Percentiles rank a stretch among this genome's conserved stretches.
Conservation (phyloP, 2,888 invertebrate genomes). For the Tipula confusa region DNA sequence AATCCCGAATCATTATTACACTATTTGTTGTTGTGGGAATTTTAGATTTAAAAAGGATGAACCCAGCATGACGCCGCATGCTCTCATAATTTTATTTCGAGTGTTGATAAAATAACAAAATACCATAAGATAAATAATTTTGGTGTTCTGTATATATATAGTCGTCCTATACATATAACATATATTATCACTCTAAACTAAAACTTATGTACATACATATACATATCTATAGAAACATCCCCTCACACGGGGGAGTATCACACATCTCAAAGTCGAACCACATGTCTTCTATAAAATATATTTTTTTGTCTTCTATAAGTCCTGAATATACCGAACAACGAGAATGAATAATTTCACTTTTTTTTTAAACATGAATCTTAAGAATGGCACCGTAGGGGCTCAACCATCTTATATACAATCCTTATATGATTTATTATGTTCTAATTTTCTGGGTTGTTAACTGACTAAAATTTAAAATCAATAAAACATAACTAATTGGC, state of each 20-base stretch:
- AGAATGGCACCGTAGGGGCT: neutral
- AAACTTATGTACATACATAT: neutral
- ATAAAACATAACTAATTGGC: neutral
- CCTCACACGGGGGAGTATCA: neutral
- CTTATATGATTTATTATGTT: neutral
- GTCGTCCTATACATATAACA: neutral
- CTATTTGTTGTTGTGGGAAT: neutral
- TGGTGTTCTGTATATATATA: neutral
- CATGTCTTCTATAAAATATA: neutral
- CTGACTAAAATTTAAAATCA: neutral
- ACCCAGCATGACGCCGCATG: neutral
- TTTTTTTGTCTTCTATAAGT: neutral
- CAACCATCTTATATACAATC: neutral
- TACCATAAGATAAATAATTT: neutral
- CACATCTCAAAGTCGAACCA: neutral
- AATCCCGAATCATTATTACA: constrained; percentile 8
- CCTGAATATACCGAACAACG: neutral
- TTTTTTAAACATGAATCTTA: neutral
- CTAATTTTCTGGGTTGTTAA: constrained; percentile 20
- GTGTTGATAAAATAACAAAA: neutral
- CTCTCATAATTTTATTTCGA: constrained; percentile 3
- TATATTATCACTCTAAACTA: neutral
- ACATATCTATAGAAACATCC: neutral
- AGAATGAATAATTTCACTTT: neutral
- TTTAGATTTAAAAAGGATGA: neutral